phyloP scores from a whole-genome alignment of 2,888 invertebrate species.

The Criorhina ranunculi region DNA sequence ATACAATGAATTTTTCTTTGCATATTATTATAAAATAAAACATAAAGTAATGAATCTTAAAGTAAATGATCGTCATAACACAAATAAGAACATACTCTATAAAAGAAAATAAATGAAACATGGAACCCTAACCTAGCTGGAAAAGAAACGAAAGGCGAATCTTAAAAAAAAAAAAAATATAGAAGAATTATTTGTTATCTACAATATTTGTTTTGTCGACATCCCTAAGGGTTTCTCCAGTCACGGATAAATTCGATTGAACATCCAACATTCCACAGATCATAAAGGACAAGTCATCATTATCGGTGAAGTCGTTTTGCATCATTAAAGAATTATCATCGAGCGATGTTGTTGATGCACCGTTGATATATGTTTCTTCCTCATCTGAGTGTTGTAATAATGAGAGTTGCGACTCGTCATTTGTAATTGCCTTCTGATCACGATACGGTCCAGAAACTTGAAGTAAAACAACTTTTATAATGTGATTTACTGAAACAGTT shows the following conservation, averaged over 20 bases:
- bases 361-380: slow-evolving; percentile 24
- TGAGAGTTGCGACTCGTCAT: slow-evolving; percentile 51
- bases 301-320: slow-evolving; percentile 64
- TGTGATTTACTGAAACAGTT: slow-evolving; percentile 75
- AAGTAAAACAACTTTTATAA: slow-evolving; percentile 77
- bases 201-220: slow-evolving; percentile 40
- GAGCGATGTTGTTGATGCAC: neutral
- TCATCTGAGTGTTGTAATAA: slow-evolving; percentile 54
- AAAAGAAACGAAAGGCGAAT: slow-evolving; percentile 2
- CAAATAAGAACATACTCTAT: slow-evolving; percentile 5
- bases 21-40: slow-evolving; percentile 43
- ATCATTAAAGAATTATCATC: slow-evolving; percentile 60
- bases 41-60: slow-evolving; percentile 33
- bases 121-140: slow-evolving; percentile 26
- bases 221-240: slow-evolving; percentile 23
- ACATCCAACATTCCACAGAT: slow-evolving; percentile 81
- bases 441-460: slow-evolving; percentile 65
- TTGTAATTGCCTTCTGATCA: slow-evolving; percentile 30
- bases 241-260: slow-evolving; percentile 58
- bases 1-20: neutral
- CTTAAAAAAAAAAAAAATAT: neutral
- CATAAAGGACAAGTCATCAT: slow-evolving; percentile 80
- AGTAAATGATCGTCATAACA: slow-evolving; percentile 19
- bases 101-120: slow-evolving; percentile 13
- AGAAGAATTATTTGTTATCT: slow-evolving; percentile 62